Base-by-base conservation (phyloP, 2,888 invertebrate genomes). In the Agriotes lineatus region DNA sequence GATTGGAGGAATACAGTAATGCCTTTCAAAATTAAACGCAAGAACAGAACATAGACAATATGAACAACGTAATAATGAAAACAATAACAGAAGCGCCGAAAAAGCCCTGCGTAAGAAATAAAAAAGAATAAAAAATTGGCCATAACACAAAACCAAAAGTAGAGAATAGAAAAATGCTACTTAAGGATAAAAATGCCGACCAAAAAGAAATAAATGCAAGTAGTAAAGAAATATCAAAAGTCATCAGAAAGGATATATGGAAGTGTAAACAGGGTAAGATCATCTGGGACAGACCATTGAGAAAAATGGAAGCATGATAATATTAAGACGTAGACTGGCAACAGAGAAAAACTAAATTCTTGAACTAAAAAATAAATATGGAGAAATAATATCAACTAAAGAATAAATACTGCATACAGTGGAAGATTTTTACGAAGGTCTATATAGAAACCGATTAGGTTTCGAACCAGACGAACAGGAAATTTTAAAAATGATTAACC, bases 261-360 rank as follows among this genome's bases (percentile, higher is more conserved):
- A 44, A 48, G 30, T 60, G 48, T 30, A 48, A 45, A 44, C 3
- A 10, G n/a, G 39, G 14, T 10, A 39, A 14, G 14, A n/a, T n/a
- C n/a, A n/a, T n/a, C n/a, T n/a, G n/a, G 12, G 4, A 39, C n/a
- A 48, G 30, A 61, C 61, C 18, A 61, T 61, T n/a, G 61, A 61
- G 14, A 18, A 61, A 48, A 61, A 61, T 19, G 35, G 30, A 33
- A 61, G 18, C 20, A 48, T 61, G 50, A 61, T 50, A n/a, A 12
- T 45, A 25, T n/a, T 50, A 10, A 30, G 50, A 48, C 6, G 19
- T 9, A 50, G 50, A 37, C 30, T 60, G 12, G 18, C 48, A 25
- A 44, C 9, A 16, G 50, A 50, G 2, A 61, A 48, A 48, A 48
- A 33, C 18, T 18, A 30, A 35, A 61, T 61, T 9, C 6, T 61